phyloP scores from a whole-genome alignment of 2,888 invertebrate species.

The Callinectes sapidus region DNA sequence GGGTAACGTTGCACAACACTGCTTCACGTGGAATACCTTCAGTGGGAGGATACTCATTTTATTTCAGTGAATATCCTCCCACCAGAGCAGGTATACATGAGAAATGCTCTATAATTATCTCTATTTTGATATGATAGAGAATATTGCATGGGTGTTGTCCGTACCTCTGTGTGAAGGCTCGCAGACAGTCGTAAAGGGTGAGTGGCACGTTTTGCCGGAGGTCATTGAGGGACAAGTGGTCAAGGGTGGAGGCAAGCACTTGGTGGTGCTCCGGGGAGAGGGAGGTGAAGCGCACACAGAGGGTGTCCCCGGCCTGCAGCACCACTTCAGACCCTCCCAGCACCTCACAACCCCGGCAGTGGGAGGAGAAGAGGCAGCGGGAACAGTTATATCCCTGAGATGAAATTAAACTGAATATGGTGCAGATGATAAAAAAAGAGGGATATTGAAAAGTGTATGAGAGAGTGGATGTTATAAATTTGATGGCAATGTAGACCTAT shows the following conservation, averaged over 20 bases:
- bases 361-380: conserved; percentile 79
- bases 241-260: conserved; percentile 73
- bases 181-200: conserved; percentile 81
- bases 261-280: conserved; percentile 73
- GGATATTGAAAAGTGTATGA: not conserved
- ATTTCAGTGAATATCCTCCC: not conserved
- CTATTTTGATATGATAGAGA: not conserved
- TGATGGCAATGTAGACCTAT: too few species aligned
- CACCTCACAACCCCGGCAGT: conserved; percentile 80
- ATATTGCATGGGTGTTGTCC: not conserved
- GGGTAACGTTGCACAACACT: not conserved
- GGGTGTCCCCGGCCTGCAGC: conserved; percentile 79
- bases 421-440: not conserved
- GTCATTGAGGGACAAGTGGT: conserved; percentile 78
- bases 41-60: not conserved
- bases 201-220: conserved; percentile 78
- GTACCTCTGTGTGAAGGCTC: conserved; percentile 81
- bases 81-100: not conserved
- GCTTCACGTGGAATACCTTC: not conserved
- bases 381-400: conserved; percentile 77
- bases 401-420: not conserved
- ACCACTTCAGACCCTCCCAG: conserved; percentile 77
- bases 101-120: not conserved
- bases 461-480: not conserved
- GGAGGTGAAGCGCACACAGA: conserved; percentile 75